Conservation (phyloP, 2,888 invertebrate genomes). For the Andrena fulva region DNA sequence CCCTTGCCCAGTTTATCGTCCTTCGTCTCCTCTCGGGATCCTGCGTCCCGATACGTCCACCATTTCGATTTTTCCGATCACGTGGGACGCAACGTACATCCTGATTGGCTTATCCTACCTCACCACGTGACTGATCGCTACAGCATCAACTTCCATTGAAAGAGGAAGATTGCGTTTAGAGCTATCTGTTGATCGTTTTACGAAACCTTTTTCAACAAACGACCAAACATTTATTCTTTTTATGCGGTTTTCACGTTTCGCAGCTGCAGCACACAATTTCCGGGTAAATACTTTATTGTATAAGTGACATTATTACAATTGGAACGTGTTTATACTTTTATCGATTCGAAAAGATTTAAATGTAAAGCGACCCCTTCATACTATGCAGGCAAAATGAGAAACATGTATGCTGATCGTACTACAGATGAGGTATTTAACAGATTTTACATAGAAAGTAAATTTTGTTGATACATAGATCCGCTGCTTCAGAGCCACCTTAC, state of each 20-base stretch:
- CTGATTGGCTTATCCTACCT: constrained; percentile 51
- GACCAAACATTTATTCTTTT: not conserved
- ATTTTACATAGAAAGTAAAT: too few relatives aligned
- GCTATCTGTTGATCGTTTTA: constrained; percentile 50
- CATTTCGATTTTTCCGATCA: constrained; percentile 82
- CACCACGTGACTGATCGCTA: constrained; percentile 64
- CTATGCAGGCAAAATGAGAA: too few relatives aligned
- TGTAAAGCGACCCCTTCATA: too few relatives aligned
- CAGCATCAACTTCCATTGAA: constrained; percentile 55
- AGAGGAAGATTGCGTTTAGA: constrained; percentile 38
- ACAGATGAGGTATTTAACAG: too few relatives aligned
- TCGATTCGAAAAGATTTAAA: too few relatives aligned
- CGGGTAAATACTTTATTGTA: too few relatives aligned
- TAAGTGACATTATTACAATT: too few relatives aligned
- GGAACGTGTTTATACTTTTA: too few relatives aligned
- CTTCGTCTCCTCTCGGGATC: constrained; percentile 81
- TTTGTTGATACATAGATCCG: too few relatives aligned
- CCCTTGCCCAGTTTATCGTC: constrained; percentile 80
- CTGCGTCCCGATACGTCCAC: constrained; percentile 83
- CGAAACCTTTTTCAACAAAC: constrained; percentile 26
- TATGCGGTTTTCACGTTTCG: not conserved
- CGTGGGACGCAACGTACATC: constrained; percentile 69
- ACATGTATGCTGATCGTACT: too few relatives aligned
- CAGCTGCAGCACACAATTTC: not conserved
- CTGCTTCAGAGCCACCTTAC: too few relatives aligned